phyloP scores from a whole-genome alignment of 2,113 vertebrate species.

The Procavia capensis region DNA sequence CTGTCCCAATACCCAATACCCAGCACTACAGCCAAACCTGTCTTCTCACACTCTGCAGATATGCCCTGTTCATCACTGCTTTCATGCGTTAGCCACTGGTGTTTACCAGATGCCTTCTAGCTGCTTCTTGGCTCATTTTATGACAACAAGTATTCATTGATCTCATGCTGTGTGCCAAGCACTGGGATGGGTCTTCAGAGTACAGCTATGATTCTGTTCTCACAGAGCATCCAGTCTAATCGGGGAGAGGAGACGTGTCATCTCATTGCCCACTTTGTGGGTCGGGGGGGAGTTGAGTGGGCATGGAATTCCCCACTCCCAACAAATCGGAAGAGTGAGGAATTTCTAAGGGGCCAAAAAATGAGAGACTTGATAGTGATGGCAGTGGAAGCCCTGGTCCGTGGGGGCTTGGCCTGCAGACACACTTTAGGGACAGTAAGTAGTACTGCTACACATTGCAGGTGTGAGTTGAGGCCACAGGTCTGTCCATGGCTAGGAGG shows the following conservation, averaged over 20 bases:
- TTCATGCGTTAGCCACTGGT: background rate
- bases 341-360: background rate
- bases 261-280: background rate
- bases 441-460: accelerated
- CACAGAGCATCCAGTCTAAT: background rate
- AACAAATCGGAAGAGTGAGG: background rate
- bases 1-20: background rate
- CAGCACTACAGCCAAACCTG: background rate
- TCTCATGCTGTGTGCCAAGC: background rate
- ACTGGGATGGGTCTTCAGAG: background rate
- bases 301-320: background rate
- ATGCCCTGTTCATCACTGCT: background rate
- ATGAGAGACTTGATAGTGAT: background rate
- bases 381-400: background rate
- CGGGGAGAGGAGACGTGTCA: background rate
- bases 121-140: background rate
- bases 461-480: background rate
- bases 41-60: background rate
- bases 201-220: too few species aligned
- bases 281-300: background rate
- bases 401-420: background rate
- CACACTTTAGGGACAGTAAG: background rate
- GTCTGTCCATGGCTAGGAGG: background rate
- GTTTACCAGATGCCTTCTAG: background rate
- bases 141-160: background rate